A percentile compares a stretch with the other conserved stretches of the same genome.
Evolutionary conservation across 2,797 vertebrate genomes (phyloP).

Genomic region (Sciaenops ocellatus): DNA sequence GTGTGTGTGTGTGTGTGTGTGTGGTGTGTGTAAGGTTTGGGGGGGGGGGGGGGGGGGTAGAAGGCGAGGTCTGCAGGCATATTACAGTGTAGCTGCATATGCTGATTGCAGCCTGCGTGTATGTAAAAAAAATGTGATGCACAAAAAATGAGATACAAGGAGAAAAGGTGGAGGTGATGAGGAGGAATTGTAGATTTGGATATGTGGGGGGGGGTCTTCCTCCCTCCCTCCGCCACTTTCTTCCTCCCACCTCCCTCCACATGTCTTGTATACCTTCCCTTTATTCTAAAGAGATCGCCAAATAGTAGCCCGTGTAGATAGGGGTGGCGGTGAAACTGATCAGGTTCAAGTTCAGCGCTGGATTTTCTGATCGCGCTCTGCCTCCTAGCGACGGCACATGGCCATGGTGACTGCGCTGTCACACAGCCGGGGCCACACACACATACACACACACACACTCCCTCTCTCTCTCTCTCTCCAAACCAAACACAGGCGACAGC

Average conservation of each 20-base stretch:
- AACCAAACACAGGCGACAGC: constrained; percentile 51
- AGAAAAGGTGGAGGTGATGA: constrained; percentile 50
- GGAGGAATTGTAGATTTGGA: constrained; percentile 38
- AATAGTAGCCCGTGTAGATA: constrained; percentile 79
- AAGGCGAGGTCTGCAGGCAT: constrained; percentile 31
- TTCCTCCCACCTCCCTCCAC: constrained; percentile 12
- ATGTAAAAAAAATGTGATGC: constrained; percentile 49
- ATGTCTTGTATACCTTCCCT: constrained; percentile 65
- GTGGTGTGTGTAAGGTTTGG: not conserved
- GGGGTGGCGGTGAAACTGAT: constrained; percentile 85
- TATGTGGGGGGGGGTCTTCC: not conserved
- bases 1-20: constrained; percentile 16
- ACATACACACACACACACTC: constrained; percentile 22
- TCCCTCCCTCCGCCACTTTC: not conserved
- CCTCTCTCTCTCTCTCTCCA: constrained; percentile 1
- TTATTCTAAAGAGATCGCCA: constrained; percentile 82
- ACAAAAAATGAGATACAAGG: constrained; percentile 28
- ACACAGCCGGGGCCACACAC: constrained; percentile 49
- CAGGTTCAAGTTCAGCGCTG: constrained; percentile 89
- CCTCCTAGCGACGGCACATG: constrained; percentile 92
- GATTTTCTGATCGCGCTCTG: constrained; percentile 95
- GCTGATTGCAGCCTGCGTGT: constrained; percentile 39
- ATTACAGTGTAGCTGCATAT: constrained; percentile 30
- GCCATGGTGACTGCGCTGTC: constrained; percentile 74
- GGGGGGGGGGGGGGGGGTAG: constrained; percentile 1